Evolutionary conservation across 30 jellyfish, hydroid and myxozoan species (phyloP).

Genomic region (Hydra vulgaris): DNA sequence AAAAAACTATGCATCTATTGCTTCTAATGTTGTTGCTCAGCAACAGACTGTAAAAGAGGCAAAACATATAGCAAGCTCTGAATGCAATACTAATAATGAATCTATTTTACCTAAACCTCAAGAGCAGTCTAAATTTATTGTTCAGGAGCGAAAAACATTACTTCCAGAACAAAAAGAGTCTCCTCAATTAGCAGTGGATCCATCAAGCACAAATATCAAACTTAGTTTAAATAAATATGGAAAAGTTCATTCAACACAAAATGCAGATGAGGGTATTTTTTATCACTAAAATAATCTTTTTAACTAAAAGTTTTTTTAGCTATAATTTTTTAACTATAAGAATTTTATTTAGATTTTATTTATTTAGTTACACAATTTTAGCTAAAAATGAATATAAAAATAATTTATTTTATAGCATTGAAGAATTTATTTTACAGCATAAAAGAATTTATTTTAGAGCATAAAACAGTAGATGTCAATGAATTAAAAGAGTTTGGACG

Average conservation of each 20-base stretch:
- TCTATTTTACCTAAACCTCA: background rate
- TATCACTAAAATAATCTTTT: too few species aligned
- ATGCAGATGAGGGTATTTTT: constrained; percentile 6
- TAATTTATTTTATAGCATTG: too few species aligned
- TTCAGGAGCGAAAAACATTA: background rate
- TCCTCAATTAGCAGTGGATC: background rate
- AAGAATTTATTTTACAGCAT: background rate
- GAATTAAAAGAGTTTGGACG: constrained; percentile 8
- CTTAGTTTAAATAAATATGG: constrained; percentile 2
- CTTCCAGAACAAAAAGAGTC: background rate
- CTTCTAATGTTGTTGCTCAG: background rate
- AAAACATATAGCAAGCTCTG: background rate
- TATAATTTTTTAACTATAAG: too few species aligned
- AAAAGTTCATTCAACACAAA: background rate
- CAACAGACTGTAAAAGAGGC: background rate
- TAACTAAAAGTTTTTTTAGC: too few species aligned
- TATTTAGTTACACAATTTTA: too few species aligned
- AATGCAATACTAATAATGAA: background rate
- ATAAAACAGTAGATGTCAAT: background rate
- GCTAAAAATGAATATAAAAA: too few species aligned
- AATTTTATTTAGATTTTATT: too few species aligned
- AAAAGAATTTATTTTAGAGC: background rate
- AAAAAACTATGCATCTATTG: constrained; percentile 11
- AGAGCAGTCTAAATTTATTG: background rate
- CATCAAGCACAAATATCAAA: background rate